Conservation (phyloP, 92 coral and sea anemone genomes). For the Epizoanthus ramosus region DNA sequence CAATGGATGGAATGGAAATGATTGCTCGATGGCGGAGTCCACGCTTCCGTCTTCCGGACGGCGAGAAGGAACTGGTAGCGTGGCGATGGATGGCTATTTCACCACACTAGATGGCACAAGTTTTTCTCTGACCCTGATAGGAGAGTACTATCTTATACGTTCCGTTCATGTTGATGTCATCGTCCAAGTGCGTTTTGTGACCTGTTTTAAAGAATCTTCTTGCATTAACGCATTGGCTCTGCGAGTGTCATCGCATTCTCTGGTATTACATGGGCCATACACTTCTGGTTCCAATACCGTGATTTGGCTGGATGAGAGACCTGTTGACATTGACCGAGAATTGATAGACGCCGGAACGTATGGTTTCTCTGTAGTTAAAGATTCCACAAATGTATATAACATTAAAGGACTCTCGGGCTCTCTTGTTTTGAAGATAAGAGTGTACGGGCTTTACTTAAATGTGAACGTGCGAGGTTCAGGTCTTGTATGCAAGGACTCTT, state of each 20-base stretch:
- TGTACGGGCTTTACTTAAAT: constrained; percentile 62
- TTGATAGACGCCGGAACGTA: constrained; percentile 29
- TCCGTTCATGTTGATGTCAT: constrained; percentile 46
- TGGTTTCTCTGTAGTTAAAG: constrained; percentile 56
- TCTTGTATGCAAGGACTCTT: constrained; percentile 54
- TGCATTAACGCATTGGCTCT: constrained; percentile 60
- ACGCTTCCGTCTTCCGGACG: constrained; percentile 16
- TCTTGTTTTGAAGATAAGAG: constrained; percentile 53
- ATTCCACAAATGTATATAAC: constrained; percentile 49
- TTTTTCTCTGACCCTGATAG: constrained; percentile 37
- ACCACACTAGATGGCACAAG: constrained; percentile 64
- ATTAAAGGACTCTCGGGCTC: constrained; percentile 30
- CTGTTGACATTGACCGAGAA: constrained; percentile 35
- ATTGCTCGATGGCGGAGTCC: constrained; percentile 63
- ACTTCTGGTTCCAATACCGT: constrained; percentile 31
- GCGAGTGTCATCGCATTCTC: constrained; percentile 41
- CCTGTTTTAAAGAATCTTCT: constrained; percentile 52
- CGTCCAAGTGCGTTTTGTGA: constrained; percentile 59
- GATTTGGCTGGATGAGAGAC: constrained; percentile 49
- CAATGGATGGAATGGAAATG: constrained; percentile 56
- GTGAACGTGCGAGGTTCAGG: constrained; percentile 41
- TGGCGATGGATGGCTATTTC: constrained; percentile 50
- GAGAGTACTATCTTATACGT: constrained; percentile 66
- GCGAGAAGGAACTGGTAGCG: constrained; percentile 20
- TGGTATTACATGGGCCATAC: constrained; percentile 59